Base-by-base conservation (phyloP, 1,140 invertebrate genomes). In the Drosophila rhopaloa region DNA sequence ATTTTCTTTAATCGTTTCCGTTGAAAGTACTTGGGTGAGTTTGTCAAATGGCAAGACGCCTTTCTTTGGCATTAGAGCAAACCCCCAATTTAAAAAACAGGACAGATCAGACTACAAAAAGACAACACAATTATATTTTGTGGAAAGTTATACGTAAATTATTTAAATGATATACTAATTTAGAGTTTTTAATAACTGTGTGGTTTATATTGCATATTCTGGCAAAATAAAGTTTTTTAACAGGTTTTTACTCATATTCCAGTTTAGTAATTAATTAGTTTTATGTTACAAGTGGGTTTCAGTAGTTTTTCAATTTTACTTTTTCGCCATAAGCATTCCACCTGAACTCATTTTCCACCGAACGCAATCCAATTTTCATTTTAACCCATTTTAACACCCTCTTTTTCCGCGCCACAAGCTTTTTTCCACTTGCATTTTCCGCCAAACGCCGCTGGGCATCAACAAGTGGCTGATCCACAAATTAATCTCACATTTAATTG, bases 401-500 rank as follows among this genome's bases (percentile, higher is more conserved):
- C 44, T 48, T 57, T 71, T 71, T 71, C 29, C 13, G 7, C 48
- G 14, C 60, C 48, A 32, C 19, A 13, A 8, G 19, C 19, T 27
- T 32, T 29, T 38, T 19, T 38, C 35, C 63, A 71, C 67, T 71
- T 71, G 65, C 67, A 58, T 71, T 71, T 71, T 71, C 67, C 63
- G 55, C 16, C 16, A 24, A 57, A 38, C 14, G 35, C 55, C 32
- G 43, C 32, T 58, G 62, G 59, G 50, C 59, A 62, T 24, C 50
- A 35, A 27, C 58, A 57, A 59, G 58, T 60, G 47, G 61, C 46
- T 71, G 74, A 60, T 81, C 73, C 73, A 68, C 55, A 78, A 82
- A 74, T 74, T 81, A 54, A 56, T 44, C 50, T 63, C 62, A 70
- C 79, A 81, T 81, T 81, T 81, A 77, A 81, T 77, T 81, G 74